Evolutionary conservation across 2,888 invertebrate species (phyloP).

Genomic region (Halocaridina rubra): DNA sequence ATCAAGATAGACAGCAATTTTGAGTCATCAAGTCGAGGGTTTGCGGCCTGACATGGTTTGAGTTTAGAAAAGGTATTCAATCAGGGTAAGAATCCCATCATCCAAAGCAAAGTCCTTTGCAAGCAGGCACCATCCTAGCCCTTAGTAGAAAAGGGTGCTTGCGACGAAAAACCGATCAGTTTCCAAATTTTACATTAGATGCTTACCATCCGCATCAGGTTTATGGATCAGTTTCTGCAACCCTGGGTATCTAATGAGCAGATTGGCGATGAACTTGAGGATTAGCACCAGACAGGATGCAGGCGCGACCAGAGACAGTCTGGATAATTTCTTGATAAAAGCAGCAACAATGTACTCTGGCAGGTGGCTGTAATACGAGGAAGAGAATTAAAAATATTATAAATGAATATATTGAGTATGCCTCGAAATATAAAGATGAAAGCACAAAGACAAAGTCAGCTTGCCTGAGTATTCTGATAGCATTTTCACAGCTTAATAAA

Average conservation of each 20-base stretch:
- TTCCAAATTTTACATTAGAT: neutral
- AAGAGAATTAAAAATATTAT: neutral
- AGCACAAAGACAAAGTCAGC: too few relatives aligned
- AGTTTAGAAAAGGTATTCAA: too few relatives aligned
- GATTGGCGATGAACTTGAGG: constrained; percentile 85
- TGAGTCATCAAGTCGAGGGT: too few relatives aligned
- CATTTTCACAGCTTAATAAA: too few relatives aligned
- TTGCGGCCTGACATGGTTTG: too few relatives aligned
- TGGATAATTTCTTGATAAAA: constrained; percentile 88
- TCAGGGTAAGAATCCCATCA: too few relatives aligned
- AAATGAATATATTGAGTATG: neutral
- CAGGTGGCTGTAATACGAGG: constrained; percentile 79
- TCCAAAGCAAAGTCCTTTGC: too few relatives aligned
- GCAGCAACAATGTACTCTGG: constrained; percentile 92
- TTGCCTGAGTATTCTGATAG: too few relatives aligned
- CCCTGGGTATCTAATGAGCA: constrained; percentile 85
- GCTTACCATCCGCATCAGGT: constrained; percentile 45
- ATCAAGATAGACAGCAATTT: too few relatives aligned
- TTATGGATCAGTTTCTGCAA: constrained; percentile 70
- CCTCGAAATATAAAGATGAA: too few relatives aligned
- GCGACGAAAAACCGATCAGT: neutral
- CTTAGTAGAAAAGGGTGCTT: too few relatives aligned
- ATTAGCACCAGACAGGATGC: constrained; percentile 82
- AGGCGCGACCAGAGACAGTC: constrained; percentile 85
- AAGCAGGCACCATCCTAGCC: too few relatives aligned